A percentile compares a stretch with the other conserved stretches of the same genome.
Evolutionary conservation across 2,797 vertebrate species (phyloP).

Genomic region (Distichodus sexfasciatus): DNA sequence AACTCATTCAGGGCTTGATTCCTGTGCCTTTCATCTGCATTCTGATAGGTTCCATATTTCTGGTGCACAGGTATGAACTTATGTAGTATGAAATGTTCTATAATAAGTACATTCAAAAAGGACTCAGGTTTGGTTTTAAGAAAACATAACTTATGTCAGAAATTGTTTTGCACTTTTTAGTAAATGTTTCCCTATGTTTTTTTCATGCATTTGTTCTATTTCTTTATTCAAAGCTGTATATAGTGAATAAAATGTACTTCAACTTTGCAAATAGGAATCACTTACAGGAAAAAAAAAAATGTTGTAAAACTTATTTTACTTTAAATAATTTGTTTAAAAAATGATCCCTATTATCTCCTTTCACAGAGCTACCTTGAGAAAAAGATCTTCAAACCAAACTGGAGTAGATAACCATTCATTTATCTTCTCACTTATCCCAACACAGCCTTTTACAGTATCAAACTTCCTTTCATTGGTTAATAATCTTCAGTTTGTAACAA

Average conservation of each 20-base stretch:
- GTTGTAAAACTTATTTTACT: neutral
- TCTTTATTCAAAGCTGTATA: too few relatives aligned
- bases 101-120: too few relatives aligned
- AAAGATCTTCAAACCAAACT: constrained; percentile 16
- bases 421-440: neutral
- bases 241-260: too few relatives aligned
- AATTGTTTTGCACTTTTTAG: neutral
- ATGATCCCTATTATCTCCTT: neutral
- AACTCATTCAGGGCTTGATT: neutral
- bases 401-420: neutral
- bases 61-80: constrained; percentile 57
- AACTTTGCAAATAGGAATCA: too few relatives aligned
- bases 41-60: constrained; percentile 9
- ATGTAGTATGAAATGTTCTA: too few relatives aligned
- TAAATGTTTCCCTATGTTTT: too few relatives aligned
- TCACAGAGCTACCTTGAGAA: constrained; percentile 10
- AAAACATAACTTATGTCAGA: neutral
- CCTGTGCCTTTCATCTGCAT: constrained; percentile 13
- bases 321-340: neutral
- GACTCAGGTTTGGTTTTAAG: too few relatives aligned
- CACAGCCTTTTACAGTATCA: constrained; percentile 3
- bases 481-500: neutral
- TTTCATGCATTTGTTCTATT: too few relatives aligned
- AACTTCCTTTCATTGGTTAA: constrained; percentile 25
- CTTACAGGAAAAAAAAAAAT: too few relatives aligned